A percentile compares a stretch with the other conserved stretches of the same genome.
Conservation (phyloP, 2,888 invertebrate genomes). For the Oscheius sp. region DNA sequence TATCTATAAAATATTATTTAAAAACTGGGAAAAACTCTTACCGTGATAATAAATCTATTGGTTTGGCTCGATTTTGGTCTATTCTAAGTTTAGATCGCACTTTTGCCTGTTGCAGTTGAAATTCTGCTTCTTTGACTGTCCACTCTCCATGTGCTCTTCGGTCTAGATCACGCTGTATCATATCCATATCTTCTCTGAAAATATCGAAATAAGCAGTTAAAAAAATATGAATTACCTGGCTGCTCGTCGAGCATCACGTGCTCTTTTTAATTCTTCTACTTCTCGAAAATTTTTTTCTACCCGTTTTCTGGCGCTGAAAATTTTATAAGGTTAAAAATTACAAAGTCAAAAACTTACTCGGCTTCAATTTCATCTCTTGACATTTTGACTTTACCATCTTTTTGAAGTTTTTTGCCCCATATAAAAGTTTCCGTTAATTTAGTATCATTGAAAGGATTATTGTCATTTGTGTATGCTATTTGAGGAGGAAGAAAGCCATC, state of each 20-base stretch:
- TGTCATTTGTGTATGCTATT: conserved; percentile 90
- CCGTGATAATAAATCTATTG: conserved; percentile 95
- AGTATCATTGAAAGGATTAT: conserved; percentile 98
- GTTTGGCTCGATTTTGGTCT: conserved; percentile 94
- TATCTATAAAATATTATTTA: conserved; percentile 45
- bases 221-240: conserved; percentile 40
- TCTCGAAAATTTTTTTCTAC: conserved; percentile 78
- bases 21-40: conserved; percentile 79
- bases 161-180: conserved; percentile 86
- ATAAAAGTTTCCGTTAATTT: conserved; percentile 93
- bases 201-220: neutral
- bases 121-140: conserved; percentile 95
- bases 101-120: conserved; percentile 95
- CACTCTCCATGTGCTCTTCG: conserved; percentile 91
- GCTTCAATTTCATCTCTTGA: conserved; percentile 60
- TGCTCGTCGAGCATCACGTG: conserved; percentile 77
- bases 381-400: conserved; percentile 81
- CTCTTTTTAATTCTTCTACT: conserved; percentile 93
- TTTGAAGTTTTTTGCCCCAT: conserved; percentile 94
- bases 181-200: conserved; percentile 74
- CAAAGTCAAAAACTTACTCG: conserved; percentile 46
- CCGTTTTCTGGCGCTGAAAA: conserved; percentile 54
- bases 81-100: conserved; percentile 90
- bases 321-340: neutral
- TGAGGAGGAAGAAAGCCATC: conserved; percentile 80